These are phyloP conservation scores for Gymnocheta viridis DNA, from an alignment of 2,888 invertebrate genomes.

Conservation along the genomic window DNA sequence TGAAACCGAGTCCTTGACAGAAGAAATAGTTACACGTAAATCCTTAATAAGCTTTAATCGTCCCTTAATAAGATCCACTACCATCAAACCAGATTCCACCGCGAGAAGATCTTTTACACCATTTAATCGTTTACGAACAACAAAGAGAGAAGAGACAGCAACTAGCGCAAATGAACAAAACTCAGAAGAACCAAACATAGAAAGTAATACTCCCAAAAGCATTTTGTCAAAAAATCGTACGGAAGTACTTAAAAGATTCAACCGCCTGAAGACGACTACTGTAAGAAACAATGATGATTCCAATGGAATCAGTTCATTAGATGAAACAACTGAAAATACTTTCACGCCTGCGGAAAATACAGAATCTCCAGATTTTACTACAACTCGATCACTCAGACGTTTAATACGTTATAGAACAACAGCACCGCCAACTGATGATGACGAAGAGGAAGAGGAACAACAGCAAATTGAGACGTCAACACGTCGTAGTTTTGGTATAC, in stretches of 20 bases:
- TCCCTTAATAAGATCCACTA: constrained; percentile 13
- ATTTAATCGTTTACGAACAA: constrained; percentile 2
- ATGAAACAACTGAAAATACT: not conserved
- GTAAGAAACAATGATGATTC: not conserved
- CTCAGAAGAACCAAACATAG: not conserved
- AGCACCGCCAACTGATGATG: not conserved
- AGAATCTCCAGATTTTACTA: no score
- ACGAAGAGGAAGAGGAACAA: not conserved
- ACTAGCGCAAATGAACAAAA: not conserved
- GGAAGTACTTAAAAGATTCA: not conserved
- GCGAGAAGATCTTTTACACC: not conserved
- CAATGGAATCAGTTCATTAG: not conserved
- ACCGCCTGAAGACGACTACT: constrained; percentile 41
- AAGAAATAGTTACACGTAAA: not conserved
- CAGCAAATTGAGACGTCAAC: constrained; percentile 5
- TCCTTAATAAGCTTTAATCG: not conserved
- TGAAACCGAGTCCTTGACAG: not conserved
- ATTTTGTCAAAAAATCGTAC: not conserved
- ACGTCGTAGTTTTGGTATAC: not conserved
- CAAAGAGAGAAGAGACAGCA: not conserved
- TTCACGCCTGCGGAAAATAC: no score
- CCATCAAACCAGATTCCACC: not conserved
- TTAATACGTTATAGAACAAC: constrained; percentile 45
- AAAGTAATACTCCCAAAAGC: constrained; percentile 3
- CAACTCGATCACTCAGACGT: not conserved